These are phyloP conservation scores for Trypoxylon attenuatum DNA, from an alignment of 2,888 invertebrate species.

Conservation along the genomic window DNA sequence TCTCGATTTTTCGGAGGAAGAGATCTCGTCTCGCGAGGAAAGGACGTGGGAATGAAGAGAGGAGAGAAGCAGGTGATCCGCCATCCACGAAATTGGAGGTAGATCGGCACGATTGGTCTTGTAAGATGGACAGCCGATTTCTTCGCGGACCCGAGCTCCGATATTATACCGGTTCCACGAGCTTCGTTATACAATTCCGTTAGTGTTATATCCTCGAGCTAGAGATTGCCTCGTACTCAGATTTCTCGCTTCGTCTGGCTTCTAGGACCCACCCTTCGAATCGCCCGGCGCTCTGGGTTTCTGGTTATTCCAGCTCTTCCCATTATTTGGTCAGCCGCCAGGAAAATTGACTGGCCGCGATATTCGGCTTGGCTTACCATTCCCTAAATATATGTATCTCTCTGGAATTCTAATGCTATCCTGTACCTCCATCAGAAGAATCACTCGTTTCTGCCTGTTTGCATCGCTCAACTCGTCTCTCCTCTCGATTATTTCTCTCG, in stretches of 20 bases:
- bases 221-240: not conserved
- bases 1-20: not conserved
- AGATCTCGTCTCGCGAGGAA: not conserved
- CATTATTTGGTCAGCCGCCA: not conserved
- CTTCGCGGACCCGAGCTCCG: not conserved
- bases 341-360: not conserved
- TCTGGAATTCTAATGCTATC: constrained; percentile 3
- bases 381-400: not conserved
- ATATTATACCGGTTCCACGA: not conserved
- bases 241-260: not conserved
- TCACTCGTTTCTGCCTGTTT: too few species aligned
- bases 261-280: not conserved
- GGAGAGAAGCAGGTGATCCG: too few species aligned
- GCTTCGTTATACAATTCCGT: not conserved
- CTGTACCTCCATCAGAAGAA: too few species aligned
- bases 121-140: not conserved
- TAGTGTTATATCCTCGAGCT: too few species aligned
- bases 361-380: not conserved
- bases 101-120: not conserved
- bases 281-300: not conserved
- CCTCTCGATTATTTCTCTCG: too few species aligned
- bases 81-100: not conserved
- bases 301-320: not conserved
- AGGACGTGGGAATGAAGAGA: not conserved
- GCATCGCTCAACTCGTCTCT: too few species aligned